Evolutionary conservation across 2,113 vertebrate species (phyloP).

Genomic region (Mungos mungo): DNA sequence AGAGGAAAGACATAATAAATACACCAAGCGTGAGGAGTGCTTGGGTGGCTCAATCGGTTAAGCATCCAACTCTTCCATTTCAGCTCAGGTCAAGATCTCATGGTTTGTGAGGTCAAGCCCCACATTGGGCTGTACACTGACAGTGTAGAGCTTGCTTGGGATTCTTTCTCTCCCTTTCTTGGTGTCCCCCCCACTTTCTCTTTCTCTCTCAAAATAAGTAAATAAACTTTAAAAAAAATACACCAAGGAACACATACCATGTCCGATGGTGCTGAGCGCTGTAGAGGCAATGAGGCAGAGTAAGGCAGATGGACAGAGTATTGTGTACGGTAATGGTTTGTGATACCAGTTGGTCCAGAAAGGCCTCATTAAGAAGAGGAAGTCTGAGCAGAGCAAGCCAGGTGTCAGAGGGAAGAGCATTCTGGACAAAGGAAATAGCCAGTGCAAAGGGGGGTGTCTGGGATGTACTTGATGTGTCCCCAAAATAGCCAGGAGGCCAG

Average conservation of each 20-base stretch:
- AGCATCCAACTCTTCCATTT: no score
- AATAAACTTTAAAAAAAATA: no score
- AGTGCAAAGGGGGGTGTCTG: neutral
- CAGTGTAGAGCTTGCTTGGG: no score
- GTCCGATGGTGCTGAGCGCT: neutral
- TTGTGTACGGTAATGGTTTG: no score
- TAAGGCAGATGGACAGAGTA: neutral
- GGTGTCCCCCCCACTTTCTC: no score
- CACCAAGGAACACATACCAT: accelerated
- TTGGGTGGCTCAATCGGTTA: no score
- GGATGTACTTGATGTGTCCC: neutral
- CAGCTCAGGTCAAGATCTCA: no score
- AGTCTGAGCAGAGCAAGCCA: neutral
- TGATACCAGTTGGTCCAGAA: neutral
- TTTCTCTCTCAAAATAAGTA: no score
- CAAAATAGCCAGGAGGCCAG: neutral
- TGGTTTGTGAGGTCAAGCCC: no score
- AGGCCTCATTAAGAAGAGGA: neutral
- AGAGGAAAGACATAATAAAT: neutral
- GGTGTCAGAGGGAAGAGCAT: neutral
- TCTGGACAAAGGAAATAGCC: neutral
- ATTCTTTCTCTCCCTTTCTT: no score
- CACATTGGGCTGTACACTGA: no score
- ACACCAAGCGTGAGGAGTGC: neutral
- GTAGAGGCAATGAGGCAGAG: neutral